Conservation (phyloP, 2,888 invertebrate genomes). For the Venustoraphidia nigricollis region DNA sequence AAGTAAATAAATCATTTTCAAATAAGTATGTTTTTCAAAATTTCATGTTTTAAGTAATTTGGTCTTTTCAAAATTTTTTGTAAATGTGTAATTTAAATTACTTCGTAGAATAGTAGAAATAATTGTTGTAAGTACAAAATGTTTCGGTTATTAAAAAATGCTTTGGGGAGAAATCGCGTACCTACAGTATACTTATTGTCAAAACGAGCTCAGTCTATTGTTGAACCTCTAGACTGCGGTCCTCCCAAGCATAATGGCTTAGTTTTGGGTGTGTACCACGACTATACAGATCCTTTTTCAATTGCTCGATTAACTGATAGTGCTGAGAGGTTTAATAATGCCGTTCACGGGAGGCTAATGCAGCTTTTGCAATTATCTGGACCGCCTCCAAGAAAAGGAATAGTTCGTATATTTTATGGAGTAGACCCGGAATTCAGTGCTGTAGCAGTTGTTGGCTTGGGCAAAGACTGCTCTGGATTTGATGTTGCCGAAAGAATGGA, state of each 20-base stretch:
- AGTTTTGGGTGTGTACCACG: slow-evolving; percentile 45
- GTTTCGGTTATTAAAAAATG: no score
- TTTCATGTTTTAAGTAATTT: no score
- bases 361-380: slow-evolving; percentile 28
- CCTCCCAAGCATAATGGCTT: slow-evolving; percentile 28
- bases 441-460: slow-evolving; percentile 61
- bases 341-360: slow-evolving; percentile 36
- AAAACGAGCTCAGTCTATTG: no score
- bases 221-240: no score
- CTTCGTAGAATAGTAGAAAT: no score
- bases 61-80: no score
- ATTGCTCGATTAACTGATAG: slow-evolving; percentile 45
- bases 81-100: no score
- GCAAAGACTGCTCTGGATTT: slow-evolving; percentile 48
- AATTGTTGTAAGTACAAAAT: no score
- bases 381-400: slow-evolving; percentile 35
- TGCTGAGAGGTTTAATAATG: slow-evolving; percentile 40
- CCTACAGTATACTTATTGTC: no score
- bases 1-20: no score
- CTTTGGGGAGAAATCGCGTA: no score
- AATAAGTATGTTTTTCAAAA: no score
- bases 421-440: slow-evolving; percentile 44
- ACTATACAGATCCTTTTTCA: slow-evolving; percentile 32
- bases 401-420: slow-evolving; percentile 45
- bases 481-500: slow-evolving; percentile 54